These are phyloP conservation scores for Phocoena phocoena DNA, from an alignment of 2,113 vertebrate species.

Conservation along the genomic window DNA sequence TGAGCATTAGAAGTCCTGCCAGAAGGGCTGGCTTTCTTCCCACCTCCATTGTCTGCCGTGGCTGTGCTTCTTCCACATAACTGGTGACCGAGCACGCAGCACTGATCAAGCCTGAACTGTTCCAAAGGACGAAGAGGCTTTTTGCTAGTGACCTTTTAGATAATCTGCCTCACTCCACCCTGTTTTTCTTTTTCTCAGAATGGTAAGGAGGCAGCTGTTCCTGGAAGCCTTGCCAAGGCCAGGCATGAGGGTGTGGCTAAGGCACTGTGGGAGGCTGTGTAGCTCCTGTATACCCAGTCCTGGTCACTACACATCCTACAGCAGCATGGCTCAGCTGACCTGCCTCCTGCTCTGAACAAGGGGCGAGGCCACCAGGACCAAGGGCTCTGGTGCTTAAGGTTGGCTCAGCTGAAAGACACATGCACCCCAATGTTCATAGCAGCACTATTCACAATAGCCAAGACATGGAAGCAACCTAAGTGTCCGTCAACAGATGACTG, in stretches of 20 bases:
- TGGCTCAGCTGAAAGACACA: neutral
- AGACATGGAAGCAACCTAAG: neutral
- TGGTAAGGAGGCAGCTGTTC: neutral
- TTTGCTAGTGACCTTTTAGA: neutral
- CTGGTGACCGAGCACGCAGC: neutral
- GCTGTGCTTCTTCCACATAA: neutral
- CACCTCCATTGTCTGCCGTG: neutral
- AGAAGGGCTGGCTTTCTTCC: neutral
- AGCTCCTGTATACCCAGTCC: neutral
- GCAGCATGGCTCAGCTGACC: neutral
- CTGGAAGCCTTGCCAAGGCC: neutral
- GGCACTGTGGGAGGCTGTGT: neutral
- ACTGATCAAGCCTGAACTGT: neutral
- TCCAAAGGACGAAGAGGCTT: neutral
- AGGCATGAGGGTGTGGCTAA: neutral
- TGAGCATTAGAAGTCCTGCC: neutral
- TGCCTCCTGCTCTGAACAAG: neutral
- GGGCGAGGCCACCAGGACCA: neutral
- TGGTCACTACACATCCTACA: neutral
- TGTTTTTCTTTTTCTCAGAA: neutral
- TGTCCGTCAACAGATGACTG: neutral
- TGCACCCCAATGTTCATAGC: neutral
- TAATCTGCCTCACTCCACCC: neutral
- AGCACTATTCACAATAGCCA: neutral
- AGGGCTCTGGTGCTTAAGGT: neutral